Percentiles rank a stretch among this genome's conserved stretches.
phyloP scores from a whole-genome alignment of 1,140 invertebrate species.

The Stegodyphus mimosarum region DNA sequence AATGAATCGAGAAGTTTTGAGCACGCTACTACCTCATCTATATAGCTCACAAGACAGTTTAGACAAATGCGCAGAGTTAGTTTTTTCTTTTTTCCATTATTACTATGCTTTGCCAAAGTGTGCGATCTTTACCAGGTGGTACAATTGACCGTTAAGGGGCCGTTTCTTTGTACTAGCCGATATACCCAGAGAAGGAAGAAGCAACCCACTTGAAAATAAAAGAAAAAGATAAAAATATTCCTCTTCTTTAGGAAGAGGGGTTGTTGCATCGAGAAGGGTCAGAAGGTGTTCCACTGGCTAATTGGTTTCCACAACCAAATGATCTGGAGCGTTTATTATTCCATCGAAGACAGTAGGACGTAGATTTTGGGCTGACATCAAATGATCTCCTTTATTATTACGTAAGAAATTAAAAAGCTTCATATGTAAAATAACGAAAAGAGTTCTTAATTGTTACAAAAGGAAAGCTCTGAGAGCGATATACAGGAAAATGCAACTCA shows the following conservation, averaged over 20 bases:
- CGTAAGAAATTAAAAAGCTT: too few species aligned
- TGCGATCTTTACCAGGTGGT: conserved; percentile 49
- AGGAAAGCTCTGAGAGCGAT: too few species aligned
- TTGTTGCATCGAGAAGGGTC: background rate
- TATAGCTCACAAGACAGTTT: conserved; percentile 52
- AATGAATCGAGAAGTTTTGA: conserved; percentile 38
- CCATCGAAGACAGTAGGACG: too few species aligned
- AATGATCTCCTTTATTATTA: too few species aligned
- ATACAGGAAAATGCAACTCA: too few species aligned
- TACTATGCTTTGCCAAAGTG: conserved; percentile 28
- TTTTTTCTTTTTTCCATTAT: conserved; percentile 5
- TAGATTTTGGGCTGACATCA: too few species aligned
- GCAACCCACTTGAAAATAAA: background rate
- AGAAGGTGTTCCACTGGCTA: background rate
- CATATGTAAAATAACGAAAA: too few species aligned
- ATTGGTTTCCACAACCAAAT: background rate
- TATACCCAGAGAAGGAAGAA: background rate
- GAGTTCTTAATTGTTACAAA: too few species aligned
- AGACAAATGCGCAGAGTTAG: conserved; percentile 42
- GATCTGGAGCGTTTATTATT: too few species aligned
- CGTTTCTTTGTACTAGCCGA: conserved; percentile 35
- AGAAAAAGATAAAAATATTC: conserved; percentile 1
- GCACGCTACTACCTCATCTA: conserved; percentile 45
- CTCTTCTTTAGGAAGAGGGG: background rate
- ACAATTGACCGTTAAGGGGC: conserved; percentile 10